Evolutionary conservation across 2,797 vertebrate genomes (phyloP).

Genomic region (Nasua narica): DNA sequence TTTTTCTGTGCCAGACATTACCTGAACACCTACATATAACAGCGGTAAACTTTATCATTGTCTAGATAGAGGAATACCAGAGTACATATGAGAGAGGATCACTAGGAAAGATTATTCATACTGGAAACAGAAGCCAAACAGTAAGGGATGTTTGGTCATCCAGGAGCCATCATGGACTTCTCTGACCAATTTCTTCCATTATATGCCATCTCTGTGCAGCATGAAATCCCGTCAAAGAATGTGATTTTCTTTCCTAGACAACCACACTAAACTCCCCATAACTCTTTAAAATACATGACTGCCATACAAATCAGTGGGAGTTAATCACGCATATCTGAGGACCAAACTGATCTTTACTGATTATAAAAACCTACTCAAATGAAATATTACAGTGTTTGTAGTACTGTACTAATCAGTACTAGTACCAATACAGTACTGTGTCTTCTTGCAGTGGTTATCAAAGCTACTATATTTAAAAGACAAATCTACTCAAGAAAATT

Average conservation of each 20-base stretch:
- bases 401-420: neutral
- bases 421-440: neutral
- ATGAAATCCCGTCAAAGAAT: neutral
- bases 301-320: slow-evolving; percentile 10
- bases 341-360: slow-evolving; percentile 31
- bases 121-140: neutral
- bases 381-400: neutral
- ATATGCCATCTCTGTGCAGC: neutral
- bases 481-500: slow-evolving; percentile 1
- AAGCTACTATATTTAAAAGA: slow-evolving; percentile 6
- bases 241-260: slow-evolving; percentile 26
- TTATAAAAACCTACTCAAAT: neutral
- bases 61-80: neutral
- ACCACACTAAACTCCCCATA: neutral
- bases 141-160: neutral
- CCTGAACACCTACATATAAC: neutral
- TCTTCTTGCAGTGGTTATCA: slow-evolving; percentile 1
- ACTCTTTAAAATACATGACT: neutral
- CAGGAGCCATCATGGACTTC: neutral
- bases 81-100: neutral
- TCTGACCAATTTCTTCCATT: neutral
- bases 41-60: neutral
- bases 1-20: neutral
- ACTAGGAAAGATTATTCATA: neutral
- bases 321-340: neutral